Evolutionary conservation across 2,113 vertebrate genomes (phyloP).

Genomic region (Boleophthalmus pectinirostris): DNA sequence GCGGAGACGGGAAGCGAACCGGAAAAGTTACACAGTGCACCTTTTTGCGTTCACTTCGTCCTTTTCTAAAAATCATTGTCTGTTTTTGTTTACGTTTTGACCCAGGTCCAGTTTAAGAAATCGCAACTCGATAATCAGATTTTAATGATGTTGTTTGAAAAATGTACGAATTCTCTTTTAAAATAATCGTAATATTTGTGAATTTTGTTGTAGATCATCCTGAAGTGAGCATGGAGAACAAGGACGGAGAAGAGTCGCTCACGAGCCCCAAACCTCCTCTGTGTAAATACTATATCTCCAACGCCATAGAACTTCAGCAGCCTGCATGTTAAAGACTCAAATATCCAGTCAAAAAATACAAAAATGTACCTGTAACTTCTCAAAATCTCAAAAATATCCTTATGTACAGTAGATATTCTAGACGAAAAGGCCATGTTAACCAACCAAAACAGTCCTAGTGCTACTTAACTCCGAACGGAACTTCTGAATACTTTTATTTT

Average conservation of each 20-base stretch:
- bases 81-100: constrained; percentile 14
- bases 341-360: constrained; percentile 54
- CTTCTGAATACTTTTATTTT: constrained; percentile 19
- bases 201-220: constrained; percentile 88
- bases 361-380: constrained; percentile 71
- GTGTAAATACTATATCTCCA: constrained; percentile 97
- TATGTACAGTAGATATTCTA: constrained; percentile 69
- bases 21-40: no score
- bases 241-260: constrained; percentile 86
- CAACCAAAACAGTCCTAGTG: constrained; percentile 47
- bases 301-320: constrained; percentile 95
- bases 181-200: constrained; percentile 7
- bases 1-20: no score
- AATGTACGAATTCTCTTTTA: neutral
- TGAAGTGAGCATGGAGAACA: constrained; percentile 90
- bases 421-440: constrained; percentile 66
- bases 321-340: constrained; percentile 93
- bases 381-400: constrained; percentile 61
- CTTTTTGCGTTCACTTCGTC: no score
- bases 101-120: constrained; percentile 10
- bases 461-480: neutral
- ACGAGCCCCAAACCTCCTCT: constrained; percentile 90
- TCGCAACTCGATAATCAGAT: neutral
- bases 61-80: no score
- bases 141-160: neutral